Percentiles rank a stretch among this genome's conserved stretches.
Conservation (phyloP, 2,797 vertebrate species). For the Microchirus variegatus region DNA sequence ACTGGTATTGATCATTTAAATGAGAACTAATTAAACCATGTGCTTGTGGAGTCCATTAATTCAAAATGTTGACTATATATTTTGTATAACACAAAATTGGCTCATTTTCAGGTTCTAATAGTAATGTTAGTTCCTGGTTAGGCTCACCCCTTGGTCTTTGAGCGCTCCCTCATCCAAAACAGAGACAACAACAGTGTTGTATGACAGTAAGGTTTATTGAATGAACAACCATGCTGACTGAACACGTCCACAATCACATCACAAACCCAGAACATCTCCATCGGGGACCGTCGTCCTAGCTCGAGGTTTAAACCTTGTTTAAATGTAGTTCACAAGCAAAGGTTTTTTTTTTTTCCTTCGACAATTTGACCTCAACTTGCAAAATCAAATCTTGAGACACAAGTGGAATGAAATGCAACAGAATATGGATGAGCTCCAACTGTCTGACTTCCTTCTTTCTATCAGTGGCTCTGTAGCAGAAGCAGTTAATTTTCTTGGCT, state of each 20-base stretch:
- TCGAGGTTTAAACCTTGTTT: conserved; percentile 17
- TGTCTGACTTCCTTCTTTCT: conserved; percentile 21
- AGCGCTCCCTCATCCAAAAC: background rate
- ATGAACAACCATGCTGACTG: conserved; percentile 75
- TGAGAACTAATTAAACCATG: too few species aligned
- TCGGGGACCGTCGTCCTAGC: conserved; percentile 8
- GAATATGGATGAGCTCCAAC: conserved; percentile 56
- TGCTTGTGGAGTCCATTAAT: too few species aligned
- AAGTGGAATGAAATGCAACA: conserved; percentile 50
- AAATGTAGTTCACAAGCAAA: conserved; percentile 36
- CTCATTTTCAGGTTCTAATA: too few species aligned
- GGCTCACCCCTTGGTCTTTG: too few species aligned
- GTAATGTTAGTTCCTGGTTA: too few species aligned
- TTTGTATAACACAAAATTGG: too few species aligned
- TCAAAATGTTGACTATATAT: too few species aligned
- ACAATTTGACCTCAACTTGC: conserved; percentile 30
- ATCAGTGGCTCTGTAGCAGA: conserved; percentile 12
- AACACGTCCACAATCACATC: conserved; percentile 72
- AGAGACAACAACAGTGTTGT: conserved; percentile 23
- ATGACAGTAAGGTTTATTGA: conserved; percentile 72
- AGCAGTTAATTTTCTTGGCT: conserved; percentile 33
- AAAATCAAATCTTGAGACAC: conserved; percentile 48
- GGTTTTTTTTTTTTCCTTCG: background rate
- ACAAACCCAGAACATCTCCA: conserved; percentile 52
- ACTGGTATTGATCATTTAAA: too few species aligned